phyloP scores from a whole-genome alignment of 2,888 invertebrate genomes.

The Heterodera filipjevi region DNA sequence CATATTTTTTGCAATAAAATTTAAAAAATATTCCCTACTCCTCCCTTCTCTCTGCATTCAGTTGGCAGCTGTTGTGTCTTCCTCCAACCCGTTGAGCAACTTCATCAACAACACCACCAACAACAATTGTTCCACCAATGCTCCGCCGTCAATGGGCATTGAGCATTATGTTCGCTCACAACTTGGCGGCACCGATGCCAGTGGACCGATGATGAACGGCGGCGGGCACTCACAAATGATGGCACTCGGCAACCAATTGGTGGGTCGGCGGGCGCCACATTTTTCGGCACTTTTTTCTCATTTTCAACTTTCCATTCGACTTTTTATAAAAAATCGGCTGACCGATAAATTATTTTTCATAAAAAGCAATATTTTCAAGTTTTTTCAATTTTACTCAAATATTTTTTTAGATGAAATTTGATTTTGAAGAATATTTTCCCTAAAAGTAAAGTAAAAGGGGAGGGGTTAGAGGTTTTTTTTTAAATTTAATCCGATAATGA shows the following conservation, averaged over 20 bases:
- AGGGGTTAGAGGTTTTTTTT: no score
- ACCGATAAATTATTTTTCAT: no score
- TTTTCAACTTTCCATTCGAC: no score
- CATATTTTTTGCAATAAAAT: no score
- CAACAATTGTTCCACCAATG: not conserved
- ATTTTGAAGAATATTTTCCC: not conserved
- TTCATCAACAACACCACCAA: not conserved
- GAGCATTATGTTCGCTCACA: not conserved
- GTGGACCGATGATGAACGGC: not conserved
- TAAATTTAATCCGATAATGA: no score
- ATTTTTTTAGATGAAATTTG: not conserved
- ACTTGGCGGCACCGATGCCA: not conserved
- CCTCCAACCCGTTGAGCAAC: not conserved
- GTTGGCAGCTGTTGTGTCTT: not conserved
- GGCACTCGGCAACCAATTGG: conserved; percentile 5
- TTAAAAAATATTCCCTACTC: no score
- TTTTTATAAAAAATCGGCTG: no score
- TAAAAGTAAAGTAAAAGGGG: no score
- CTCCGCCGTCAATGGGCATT: not conserved
- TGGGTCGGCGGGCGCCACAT: not conserved
- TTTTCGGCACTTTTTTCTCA: no score
- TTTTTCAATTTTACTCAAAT: no score
- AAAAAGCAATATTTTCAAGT: no score
- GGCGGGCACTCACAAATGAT: not conserved
- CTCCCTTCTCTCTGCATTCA: not conserved